Evolutionary conservation across 2,888 invertebrate genomes (phyloP).

Genomic region (Cepaea hortensis): DNA sequence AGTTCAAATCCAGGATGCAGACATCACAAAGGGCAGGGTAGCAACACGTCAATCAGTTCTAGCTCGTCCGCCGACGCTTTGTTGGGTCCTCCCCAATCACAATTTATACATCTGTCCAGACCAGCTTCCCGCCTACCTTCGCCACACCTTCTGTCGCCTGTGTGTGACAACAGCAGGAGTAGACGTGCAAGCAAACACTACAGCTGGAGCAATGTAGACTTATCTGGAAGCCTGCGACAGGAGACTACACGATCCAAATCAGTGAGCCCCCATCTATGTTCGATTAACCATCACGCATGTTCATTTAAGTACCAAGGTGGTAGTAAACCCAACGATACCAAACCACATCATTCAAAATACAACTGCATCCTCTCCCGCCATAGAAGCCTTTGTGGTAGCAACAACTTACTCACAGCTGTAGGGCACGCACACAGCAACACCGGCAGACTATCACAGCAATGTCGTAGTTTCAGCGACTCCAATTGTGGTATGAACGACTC

Average conservation of each 20-base stretch:
- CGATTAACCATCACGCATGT: background rate
- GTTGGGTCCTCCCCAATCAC: background rate
- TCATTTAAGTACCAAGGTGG: constrained; percentile 21
- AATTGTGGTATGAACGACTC: background rate
- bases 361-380: background rate
- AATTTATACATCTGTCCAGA: background rate
- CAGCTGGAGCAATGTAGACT: constrained; percentile 19
- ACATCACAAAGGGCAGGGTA: constrained; percentile 35
- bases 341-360: background rate
- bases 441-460: background rate
- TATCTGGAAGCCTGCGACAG: background rate
- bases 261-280: background rate
- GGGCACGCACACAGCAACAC: background rate
- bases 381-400: background rate
- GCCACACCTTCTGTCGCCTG: constrained; percentile 19
- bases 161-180: constrained; percentile 14
- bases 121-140: background rate
- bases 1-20: constrained; percentile 42
- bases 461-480: constrained; percentile 22
- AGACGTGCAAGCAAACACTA: background rate
- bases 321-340: background rate
- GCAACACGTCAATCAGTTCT: constrained; percentile 53
- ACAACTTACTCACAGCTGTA: background rate
- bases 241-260: background rate
- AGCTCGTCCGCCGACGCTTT: constrained; percentile 52